Percentiles rank a stretch among this genome's conserved stretches.
Conservation (phyloP, 2,888 invertebrate genomes). For the Physocephala rufipes region DNA sequence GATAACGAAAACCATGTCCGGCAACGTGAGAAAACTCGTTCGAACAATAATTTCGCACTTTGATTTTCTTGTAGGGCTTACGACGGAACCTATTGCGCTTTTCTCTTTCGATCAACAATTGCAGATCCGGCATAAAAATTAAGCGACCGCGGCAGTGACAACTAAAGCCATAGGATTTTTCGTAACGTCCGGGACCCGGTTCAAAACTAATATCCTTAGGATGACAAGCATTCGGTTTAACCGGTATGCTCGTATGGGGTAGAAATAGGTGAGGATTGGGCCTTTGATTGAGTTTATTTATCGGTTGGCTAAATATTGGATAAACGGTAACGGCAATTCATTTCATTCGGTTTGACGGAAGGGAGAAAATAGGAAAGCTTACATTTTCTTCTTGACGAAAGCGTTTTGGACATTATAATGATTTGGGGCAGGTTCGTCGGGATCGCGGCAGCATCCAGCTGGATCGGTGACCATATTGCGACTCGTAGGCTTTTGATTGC, state of each 20-base stretch:
- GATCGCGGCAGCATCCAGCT: slow-evolving; percentile 52
- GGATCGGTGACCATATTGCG: slow-evolving; percentile 51
- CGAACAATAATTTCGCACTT: slow-evolving; percentile 40
- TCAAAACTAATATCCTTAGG: slow-evolving; percentile 47
- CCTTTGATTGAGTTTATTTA: background rate
- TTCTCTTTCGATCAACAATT: slow-evolving; percentile 52
- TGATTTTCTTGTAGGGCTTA: slow-evolving; percentile 47
- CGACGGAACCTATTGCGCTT: slow-evolving; percentile 57
- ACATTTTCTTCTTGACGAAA: slow-evolving; percentile 38
- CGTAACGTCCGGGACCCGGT: slow-evolving; percentile 59
- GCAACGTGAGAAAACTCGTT: slow-evolving; percentile 56
- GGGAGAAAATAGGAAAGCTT: background rate
- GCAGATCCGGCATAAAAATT: slow-evolving; percentile 47
- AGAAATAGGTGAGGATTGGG: slow-evolving; percentile 50
- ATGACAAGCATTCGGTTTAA: slow-evolving; percentile 37
- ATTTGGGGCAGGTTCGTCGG: slow-evolving; percentile 53
- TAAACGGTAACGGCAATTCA: background rate
- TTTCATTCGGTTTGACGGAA: background rate
- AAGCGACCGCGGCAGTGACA: slow-evolving; percentile 51
- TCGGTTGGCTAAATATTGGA: slow-evolving; percentile 26
- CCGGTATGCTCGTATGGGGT: slow-evolving; percentile 51
- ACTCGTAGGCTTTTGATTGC: slow-evolving; percentile 49
- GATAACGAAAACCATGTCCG: slow-evolving; percentile 51
- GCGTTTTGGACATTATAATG: slow-evolving; percentile 46
- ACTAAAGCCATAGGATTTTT: slow-evolving; percentile 46